Conservation (phyloP, 2,797 vertebrate species). For the Oryzias dopingdopingensis region DNA sequence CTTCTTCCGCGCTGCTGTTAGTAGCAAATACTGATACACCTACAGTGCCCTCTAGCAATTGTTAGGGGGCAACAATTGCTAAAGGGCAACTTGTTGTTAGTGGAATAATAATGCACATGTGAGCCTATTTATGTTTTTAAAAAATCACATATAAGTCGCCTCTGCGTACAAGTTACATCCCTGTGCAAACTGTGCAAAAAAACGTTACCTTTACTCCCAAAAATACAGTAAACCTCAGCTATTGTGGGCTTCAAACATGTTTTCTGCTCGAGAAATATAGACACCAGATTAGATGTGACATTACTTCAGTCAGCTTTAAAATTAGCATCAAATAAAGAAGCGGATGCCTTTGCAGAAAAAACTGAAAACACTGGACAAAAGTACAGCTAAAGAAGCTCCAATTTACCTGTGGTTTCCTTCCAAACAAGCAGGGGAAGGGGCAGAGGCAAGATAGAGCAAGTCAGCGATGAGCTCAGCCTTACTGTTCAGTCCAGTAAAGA, state of each 20-base stretch:
- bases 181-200: too few relatives aligned
- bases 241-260: not conserved
- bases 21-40: too few relatives aligned
- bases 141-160: too few relatives aligned
- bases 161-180: too few relatives aligned
- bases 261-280: constrained; percentile 4
- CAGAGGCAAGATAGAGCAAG: constrained; percentile 36
- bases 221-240: constrained; percentile 10
- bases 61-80: too few relatives aligned
- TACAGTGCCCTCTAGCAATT: too few relatives aligned
- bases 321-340: constrained; percentile 26
- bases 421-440: constrained; percentile 28
- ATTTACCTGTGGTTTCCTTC: constrained; percentile 44
- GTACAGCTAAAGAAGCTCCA: constrained; percentile 32
- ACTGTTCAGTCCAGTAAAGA: constrained; percentile 43
- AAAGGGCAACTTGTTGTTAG: too few relatives aligned
- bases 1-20: too few relatives aligned
- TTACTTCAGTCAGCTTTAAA: constrained; percentile 20
- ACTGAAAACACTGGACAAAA: constrained; percentile 14
- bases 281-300: not conserved
- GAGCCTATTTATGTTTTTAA: too few relatives aligned
- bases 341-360: constrained; percentile 16
- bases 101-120: too few relatives aligned
- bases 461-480: constrained; percentile 36
- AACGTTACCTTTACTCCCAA: not conserved